Evolutionary conservation across 2,113 vertebrate genomes (phyloP), one percentile per base, ranked within the genome.

Genomic region (Tyto alba): DNA sequence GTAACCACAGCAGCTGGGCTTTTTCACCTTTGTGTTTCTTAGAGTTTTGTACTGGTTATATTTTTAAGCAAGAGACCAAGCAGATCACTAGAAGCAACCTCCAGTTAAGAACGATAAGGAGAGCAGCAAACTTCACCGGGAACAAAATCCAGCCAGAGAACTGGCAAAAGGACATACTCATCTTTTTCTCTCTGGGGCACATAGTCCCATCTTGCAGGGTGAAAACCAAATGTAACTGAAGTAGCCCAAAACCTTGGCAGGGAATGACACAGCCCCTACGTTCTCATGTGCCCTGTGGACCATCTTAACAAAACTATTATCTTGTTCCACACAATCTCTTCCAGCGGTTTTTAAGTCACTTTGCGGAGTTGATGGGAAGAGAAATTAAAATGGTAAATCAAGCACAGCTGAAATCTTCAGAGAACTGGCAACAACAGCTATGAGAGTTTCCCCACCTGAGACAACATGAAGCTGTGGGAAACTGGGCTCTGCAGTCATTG

Each of bases 61-160:
- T 41, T 74, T 87, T 84, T 55, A 69, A 80, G 17, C 22, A 80
- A 27, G 23, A 69, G 45, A 53, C 11, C 21, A 69, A 52, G 40
- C 11, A 76, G 40, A n/a, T 18, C 12, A 3, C 20, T 27, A 34
- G 57, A 40, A 48, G 34, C 2, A 2, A 40, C 1, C 2, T 57
- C 26, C 19, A 4, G 0, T 14, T 56, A n/a, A 57, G 8, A 64
- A 16, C 0, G 0, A 13, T 23, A 29, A 69, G 9, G 48, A 80
- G 13, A 73, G 14, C 9, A 52, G 20, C 18, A 71, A n/a, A 48
- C 7, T 38, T 34, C 38, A 14, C 3, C 23, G 18, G 17, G 13
- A 69, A 13, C 10, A 52, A 80, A 81, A 34, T 38, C 7, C 1
- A 12, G 11, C 1, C 43, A 63, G 43, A 41, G 20, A 62, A 52